Evolutionary conservation across 1,140 invertebrate species (phyloP), one percentile per base, ranked within the genome.

Genomic region (Caenorhabditis tropicalis): DNA sequence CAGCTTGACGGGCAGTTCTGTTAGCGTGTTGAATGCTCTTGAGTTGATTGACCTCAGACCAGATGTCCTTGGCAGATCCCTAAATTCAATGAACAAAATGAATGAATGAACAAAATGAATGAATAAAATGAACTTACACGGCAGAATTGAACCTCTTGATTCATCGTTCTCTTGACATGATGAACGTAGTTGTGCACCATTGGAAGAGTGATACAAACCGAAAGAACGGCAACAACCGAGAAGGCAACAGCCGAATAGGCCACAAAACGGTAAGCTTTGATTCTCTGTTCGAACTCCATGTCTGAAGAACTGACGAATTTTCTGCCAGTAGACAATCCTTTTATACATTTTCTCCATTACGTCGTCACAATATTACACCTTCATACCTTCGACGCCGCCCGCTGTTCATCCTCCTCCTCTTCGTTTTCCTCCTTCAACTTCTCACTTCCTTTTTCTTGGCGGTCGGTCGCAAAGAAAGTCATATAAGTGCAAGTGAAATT

Each of bases 51-150:
- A 87, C 86, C 85, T 87, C 86, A n/a, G 85, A 58, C 86, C 86
- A 87, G 82, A 87, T 87, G 43, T 87, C 86, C 65, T 87, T 87
- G 51, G 86, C 86, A 29, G 86, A 87, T 82, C 81, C 85, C 85
- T 86, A 74, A 10, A 65, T n/a, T n/a, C n/a, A 24, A 43, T 43
- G 7, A 3, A 24, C 1, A 24, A 1, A 24, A 74, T 10, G 33
- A 21, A 74, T 24, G 9, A 39, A 43, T 9, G 9, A 0, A 16
- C 12, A 5, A 43, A 0, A 27, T 24, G 19, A 31, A 4, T 19
- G 16, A 53, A 29, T 9, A 9, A 21, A 5, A 53, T 19, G 43
- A 21, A 60, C 81, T 43, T 24, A 82, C 81, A 53, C 53, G 49
- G 36, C 81, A 82, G 36, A 58, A 53, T 43, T 82, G 81, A 24